Evolutionary conservation across 2,113 vertebrate genomes (phyloP), one percentile per base, ranked within the genome.

Genomic region (Siniperca chuatsi): DNA sequence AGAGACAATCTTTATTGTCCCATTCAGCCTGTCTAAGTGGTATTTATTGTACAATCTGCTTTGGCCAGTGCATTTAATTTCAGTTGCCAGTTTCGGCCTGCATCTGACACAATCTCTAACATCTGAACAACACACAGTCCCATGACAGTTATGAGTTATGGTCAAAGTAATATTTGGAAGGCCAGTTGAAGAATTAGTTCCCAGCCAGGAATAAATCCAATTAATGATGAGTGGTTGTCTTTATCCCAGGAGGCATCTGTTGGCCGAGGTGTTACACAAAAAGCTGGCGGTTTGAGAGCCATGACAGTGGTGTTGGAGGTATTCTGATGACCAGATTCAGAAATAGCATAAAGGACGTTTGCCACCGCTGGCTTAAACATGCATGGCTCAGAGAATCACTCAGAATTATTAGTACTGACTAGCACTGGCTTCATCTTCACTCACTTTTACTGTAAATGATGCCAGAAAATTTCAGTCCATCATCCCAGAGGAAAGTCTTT

Each of bases 281-380:
- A 84, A 25, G 57, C 44, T 54, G 37, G 78, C 35, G 0, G 52
- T 73, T 61, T 62, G 20, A 40, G 60, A 64, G 66, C 42, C 35
- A 52, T 13, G 76, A 58, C 68, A 61, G 61, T 20, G 48, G 54
- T 76, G 62, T 81, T 82, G 86, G 81, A 79, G 35, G 42, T 64
- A 75, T 82, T 78, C 65, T 85, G 54, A 84, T 71, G 80, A 73
- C 40, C 57, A 33, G n/a, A 75, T 65, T 83, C 79, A 83, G 83
- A 90, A 82, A 85, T 84, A 83, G 77, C 69, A 89, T 81, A 62
- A 85, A 84, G 84, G 89, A 92, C 81, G 61, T 86, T 82, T 33
- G 55, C 79, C 83, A 89, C 87, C 44, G 25, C 65, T 85, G 79
- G 83, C 79, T 84, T 64, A 44, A 55, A 81, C 81, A 57, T 70